phyloP scores from a whole-genome alignment of 2,797 vertebrate genomes.

The Graptemys geographica region DNA sequence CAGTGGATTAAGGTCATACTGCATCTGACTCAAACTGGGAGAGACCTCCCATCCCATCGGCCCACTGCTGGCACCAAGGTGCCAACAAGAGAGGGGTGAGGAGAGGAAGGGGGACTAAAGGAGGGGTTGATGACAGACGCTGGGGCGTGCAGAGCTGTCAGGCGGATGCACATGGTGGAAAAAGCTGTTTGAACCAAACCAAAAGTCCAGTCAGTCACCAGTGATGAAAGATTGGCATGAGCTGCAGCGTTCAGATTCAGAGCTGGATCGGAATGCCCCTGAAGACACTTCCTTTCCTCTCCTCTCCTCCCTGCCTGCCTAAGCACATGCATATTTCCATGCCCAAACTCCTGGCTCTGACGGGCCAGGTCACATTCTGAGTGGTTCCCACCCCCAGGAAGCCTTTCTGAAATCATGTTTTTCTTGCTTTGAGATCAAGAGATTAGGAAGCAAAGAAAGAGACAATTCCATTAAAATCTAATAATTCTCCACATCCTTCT shows the following conservation, averaged over 20 bases:
- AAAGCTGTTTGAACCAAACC: conserved; percentile 5
- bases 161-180: conserved; percentile 31
- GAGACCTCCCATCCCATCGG: conserved; percentile 32
- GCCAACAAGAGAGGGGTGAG: conserved; percentile 41
- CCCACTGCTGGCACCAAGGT: conserved; percentile 14
- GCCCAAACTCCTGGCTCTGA: background rate
- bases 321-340: conserved; percentile 49
- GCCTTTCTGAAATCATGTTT: background rate
- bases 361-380: background rate
- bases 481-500: conserved; percentile 34
- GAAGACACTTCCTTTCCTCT: background rate
- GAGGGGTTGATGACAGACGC: background rate
- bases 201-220: background rate
- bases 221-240: background rate
- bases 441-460: conserved; percentile 56
- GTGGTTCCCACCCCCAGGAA: background rate
- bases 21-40: conserved; percentile 49
- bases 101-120: conserved; percentile 31
- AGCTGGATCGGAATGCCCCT: background rate
- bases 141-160: conserved; percentile 11
- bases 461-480: conserved; percentile 19
- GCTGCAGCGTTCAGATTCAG: background rate
- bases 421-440: conserved; percentile 52
- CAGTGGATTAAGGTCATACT: conserved; percentile 45
- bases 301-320: conserved; percentile 15